Evolutionary conservation across 1,140 invertebrate genomes (phyloP), one percentile per base, ranked within the genome.

Genomic region (Littorina saxatilis): DNA sequence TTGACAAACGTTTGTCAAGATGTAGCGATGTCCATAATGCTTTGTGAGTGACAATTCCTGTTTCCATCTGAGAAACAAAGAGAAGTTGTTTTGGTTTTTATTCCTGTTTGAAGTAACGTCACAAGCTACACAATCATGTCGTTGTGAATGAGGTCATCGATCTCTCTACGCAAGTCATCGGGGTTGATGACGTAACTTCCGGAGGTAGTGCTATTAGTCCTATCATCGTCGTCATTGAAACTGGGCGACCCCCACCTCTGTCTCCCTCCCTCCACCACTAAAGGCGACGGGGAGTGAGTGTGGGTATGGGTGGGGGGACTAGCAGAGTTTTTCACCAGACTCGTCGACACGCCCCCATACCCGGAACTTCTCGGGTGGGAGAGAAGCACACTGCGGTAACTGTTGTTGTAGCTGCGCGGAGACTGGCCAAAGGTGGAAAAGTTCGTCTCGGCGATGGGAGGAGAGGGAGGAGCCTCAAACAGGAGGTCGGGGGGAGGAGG

Each of bases 121-220:
- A n/a, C n/a, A n/a, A n/a, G 43, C 73, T 72, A 85, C 68, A 82
- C 80, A 15, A 82, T 63, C 23, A 75, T 80, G 35, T 86, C 79
- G 29, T 80, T 80, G 29, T 86, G 83, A 74, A 85, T 83, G 1
- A 86, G 55, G 39, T 86, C 83, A 72, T 89, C 84, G 23, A 86
- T 85, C 72, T 89, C 88, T 52, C 76, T 79, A 37, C 82, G 80
- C 35, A 89, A 79, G 27, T 89, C 88, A 2, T 89, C 87, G 4
- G 84, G 84, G 80, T 90, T 90, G 23, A 91, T 83, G 11, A 85
- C 88, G 66, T 90, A 91, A 81, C 90, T 91, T 27, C 90, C 90
- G 0, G 90, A 91, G 39, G 88, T 89, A 4, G 70, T 73, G 70
- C 20, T 89, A n/a, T 88, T 90, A 15, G 78, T 82, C 29, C 82